Evolutionary conservation across 1,140 invertebrate genomes (phyloP), one percentile per base, ranked within the genome.

Genomic region (Pogonognathellus flavescens): DNA sequence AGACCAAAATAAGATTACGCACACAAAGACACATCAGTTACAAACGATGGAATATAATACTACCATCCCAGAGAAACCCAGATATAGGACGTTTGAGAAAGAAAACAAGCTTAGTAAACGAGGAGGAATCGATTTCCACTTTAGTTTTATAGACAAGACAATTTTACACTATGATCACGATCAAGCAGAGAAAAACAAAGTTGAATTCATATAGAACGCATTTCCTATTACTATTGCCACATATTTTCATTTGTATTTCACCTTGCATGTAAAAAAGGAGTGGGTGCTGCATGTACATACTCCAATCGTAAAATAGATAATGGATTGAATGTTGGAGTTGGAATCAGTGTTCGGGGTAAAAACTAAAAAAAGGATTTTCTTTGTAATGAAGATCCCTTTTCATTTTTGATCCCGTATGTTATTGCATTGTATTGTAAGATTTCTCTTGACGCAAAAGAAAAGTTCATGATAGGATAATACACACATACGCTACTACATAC

Each of bases 61-160:
- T 41, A 1, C 10, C 25, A n/a, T n/a, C n/a, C n/a, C n/a, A n/a
- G n/a, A n/a, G 25, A 22, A 66, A 18, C 1, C 22, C 5, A 66
- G 62, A 14, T 25, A 14, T 25, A 14, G 55, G 13, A 59, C 14
- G 10, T 18, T 59, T 16, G 0, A 4, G 25, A 66, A 66, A 25
- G 25, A 25, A 66, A 66, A 66, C 31, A 76, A 31, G 31, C 53
- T 57, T 76, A 31, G 31, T 50, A 16, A 81, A 18, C 50, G 55
- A 20, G 22, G 80, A 81, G 18, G 80, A 81, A 81, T 81, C 80
- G 80, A 81, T 81, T 81, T 81, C 80, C 80, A 81, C 80, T 81
- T 81, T 53, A 81, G 18, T 81, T 81, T 81, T 20, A 84, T 84
- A 57, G 62, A 84, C 20, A 84, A 55, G 52, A n/a, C 14, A 25